Evolutionary conservation across 2,113 vertebrate genomes (phyloP).

Genomic region (Irena cyanogastra): DNA sequence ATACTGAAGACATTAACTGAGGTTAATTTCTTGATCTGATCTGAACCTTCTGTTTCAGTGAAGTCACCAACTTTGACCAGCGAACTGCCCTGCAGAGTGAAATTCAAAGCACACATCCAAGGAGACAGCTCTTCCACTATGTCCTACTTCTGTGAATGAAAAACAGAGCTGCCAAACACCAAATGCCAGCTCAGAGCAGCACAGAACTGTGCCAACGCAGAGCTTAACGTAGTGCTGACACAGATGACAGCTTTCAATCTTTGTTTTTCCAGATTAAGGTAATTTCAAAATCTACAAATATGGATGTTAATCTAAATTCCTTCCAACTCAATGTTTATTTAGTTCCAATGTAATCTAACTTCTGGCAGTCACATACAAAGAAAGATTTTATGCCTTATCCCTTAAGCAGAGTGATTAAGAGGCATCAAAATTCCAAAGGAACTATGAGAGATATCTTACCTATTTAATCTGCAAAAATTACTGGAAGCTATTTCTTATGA

Average conservation of each 20-base stretch:
- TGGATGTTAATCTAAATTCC: not conserved
- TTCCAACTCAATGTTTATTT: not conserved
- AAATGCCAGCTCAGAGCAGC: not conserved
- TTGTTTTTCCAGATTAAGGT: not conserved
- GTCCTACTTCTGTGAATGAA: not conserved
- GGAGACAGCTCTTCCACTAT: not conserved
- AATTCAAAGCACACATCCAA: not conserved
- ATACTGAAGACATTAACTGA: not conserved
- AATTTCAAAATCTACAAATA: not conserved
- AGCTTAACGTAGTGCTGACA: not conserved
- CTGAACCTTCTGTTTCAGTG: not conserved
- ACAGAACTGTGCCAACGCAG: not conserved
- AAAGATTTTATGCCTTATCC: not conserved
- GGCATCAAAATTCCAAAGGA: not conserved
- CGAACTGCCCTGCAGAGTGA: not conserved
- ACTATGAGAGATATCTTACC: not conserved
- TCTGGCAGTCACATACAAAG: not conserved
- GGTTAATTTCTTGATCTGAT: not conserved
- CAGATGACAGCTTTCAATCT: not conserved
- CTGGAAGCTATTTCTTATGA: not conserved
- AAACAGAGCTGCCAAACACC: not conserved
- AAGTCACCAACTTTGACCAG: not conserved
- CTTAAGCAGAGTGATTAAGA: not conserved
- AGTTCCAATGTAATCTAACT: not conserved
- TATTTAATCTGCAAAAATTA: not conserved